Evolutionary conservation across 2,888 invertebrate genomes (phyloP), one percentile per base, ranked within the genome.

Genomic region (Chaetogeoica ovagalla): DNA sequence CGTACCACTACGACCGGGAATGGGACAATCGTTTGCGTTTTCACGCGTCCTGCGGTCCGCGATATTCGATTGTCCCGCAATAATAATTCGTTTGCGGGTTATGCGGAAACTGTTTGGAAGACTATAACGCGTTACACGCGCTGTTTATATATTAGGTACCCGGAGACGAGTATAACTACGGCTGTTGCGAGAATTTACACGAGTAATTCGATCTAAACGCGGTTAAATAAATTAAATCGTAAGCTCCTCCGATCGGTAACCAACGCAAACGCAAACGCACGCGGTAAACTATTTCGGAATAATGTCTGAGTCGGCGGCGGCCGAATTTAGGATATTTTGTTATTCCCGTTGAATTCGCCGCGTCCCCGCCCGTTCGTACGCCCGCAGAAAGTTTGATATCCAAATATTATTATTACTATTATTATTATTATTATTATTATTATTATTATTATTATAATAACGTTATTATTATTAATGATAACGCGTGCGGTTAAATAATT

Each of bases 211-310:
- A 63, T 39, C 9, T 30, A 30, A 63, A 19, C 11, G 55, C 37
- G 63, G 55, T 63, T 37, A 4, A 74, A 74, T 55, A 63, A 63
- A 65, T 74, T 55, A 63, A 63, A 65, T 74, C 63, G 19, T 63
- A 21, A 37, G 37, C 52, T 30, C 13, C 52, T 30, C 13, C 30
- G 11, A 37, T 48, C 55, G 37, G 55, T n/a, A n/a, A n/a, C n/a
- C n/a, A 63, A 21, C 7, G 21, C n/a, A 48, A 48, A 23, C 48
- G 48, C 48, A 3, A 3, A 48, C 48, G 13, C 3, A 15, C 48
- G 48, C 48, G 60, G 60, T 30, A 17, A 74, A 74, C 55, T 55
- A 55, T 74, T 74, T n/a, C 52, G 55, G 73, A 55, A 63, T 55
- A 63, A 52, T n/a, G 37, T 21, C 15, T 13, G 30, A 6, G 15